Conservation (phyloP, 2,797 vertebrate genomes). For the Sandelia bainsii region DNA sequence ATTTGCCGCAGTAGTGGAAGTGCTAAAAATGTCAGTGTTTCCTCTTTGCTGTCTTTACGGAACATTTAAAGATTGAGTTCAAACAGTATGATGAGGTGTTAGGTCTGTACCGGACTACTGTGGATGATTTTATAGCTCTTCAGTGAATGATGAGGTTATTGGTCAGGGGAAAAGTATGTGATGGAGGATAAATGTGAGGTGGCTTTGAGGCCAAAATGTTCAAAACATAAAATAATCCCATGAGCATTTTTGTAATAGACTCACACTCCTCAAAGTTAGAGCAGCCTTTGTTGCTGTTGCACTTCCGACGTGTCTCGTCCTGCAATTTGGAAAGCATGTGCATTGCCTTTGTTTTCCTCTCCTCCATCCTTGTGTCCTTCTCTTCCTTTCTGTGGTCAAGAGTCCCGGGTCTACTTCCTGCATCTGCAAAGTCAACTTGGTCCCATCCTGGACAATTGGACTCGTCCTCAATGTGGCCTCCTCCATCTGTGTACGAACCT, state of each 20-base stretch:
- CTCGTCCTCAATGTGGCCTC: constrained; percentile 32
- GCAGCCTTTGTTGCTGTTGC: constrained; percentile 38
- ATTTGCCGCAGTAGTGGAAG: no score
- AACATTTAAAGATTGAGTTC: no score
- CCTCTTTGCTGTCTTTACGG: no score
- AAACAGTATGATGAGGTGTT: no score
- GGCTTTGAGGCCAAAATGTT: background rate
- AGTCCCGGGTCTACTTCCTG: constrained; percentile 22
- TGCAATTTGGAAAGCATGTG: constrained; percentile 79
- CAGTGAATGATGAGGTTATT: no score
- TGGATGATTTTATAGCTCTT: no score
- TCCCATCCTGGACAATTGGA: constrained; percentile 29
- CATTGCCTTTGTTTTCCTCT: constrained; percentile 73
- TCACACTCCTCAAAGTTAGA: constrained; percentile 83
- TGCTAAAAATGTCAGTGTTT: no score
- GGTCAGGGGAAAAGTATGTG: no score
- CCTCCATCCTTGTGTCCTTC: constrained; percentile 57
- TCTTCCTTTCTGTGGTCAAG: constrained; percentile 33
- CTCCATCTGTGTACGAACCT: constrained; percentile 39
- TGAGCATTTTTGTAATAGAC: constrained; percentile 22
- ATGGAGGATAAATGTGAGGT: no score
- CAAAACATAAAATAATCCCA: background rate
- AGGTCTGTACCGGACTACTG: no score
- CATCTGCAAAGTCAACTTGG: background rate
- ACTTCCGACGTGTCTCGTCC: constrained; percentile 42